Base-by-base conservation (phyloP, 2,888 invertebrate species). In the Macaria notata region DNA sequence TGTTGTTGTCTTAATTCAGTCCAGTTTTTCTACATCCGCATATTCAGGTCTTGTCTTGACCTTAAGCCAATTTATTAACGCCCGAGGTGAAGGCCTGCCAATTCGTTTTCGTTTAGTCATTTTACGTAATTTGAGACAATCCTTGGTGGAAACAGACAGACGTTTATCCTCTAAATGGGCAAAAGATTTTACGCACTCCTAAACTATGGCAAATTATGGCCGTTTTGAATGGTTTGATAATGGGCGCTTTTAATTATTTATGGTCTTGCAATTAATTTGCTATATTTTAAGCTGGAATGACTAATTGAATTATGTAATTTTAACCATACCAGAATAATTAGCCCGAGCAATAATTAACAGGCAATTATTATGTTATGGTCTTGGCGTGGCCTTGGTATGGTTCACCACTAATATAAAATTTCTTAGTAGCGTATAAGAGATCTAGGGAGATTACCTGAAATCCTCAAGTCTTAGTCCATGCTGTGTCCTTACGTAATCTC, bases 91-190 rank as follows among this genome's bases (percentile, higher is more conserved):
- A 60, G 55, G 54, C 53, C 9, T 50, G 31, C 42, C 44, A 47
- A 57, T 60, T 60, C 31, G 49, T 45, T 51, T 57, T 55, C 56
- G 50, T 58, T 54, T 30, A 50, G 48, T 41, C 47, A 57, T 41
- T 60, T 49, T 55, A 55, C 39, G 41, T 58, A 50, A 54, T 46
- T 57, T 46, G 41, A 47, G 38, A 45, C 19, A 51, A 49, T 46
- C 56, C 46, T 59, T 51, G 33, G 33, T 36, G 7, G 33, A 36
- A 19, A 7, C 33, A 36, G 39, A 36, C 7, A 38, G 19, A 36
- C 31, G 9, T 46, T 46, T 41, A 52, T 56, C 56, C 29, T 31
- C 38, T 30, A 43, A 46, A 36, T 38, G 30, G 46, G n/a, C 41
- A 50, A 46, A 56, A 50, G 31, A 47, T 47, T 55, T 49, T 29